Conservation (phyloP, 2,888 invertebrate genomes). For the Deilephila elpenor region DNA sequence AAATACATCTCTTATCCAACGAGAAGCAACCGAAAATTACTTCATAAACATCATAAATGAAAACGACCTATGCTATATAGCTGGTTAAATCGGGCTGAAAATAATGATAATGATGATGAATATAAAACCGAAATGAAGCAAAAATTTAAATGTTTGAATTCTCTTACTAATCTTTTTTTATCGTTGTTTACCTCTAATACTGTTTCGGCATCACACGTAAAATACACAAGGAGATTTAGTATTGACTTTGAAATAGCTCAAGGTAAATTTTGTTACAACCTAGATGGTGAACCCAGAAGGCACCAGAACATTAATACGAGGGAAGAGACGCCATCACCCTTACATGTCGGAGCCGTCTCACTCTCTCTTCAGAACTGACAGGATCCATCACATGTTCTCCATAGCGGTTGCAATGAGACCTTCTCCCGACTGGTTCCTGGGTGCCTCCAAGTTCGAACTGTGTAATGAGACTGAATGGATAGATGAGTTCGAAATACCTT, state of each 20-base stretch:
- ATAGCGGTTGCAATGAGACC: conserved; percentile 72
- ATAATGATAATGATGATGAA: no score
- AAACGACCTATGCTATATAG: no score
- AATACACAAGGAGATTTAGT: neutral
- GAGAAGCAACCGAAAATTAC: no score
- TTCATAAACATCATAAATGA: no score
- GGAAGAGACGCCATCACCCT: conserved; percentile 71
- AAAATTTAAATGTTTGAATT: no score
- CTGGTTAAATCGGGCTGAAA: no score
- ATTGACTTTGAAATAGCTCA: neutral
- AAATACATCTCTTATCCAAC: no score
- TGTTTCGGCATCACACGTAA: no score
- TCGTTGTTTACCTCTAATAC: no score
- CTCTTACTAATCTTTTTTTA: no score
- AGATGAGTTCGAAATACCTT: conserved; percentile 54
- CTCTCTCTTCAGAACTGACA: conserved; percentile 72
- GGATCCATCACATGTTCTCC: conserved; percentile 73
- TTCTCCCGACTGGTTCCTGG: conserved; percentile 79
- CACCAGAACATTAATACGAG: conserved; percentile 73
- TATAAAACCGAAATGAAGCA: no score
- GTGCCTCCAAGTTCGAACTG: conserved; percentile 70
- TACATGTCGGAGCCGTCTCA: conserved; percentile 73
- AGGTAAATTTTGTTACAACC: conserved; percentile 33
- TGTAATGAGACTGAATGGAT: conserved; percentile 68
- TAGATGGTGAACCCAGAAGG: conserved; percentile 64